These are phyloP conservation scores for Geotrupes spiniger DNA, from an alignment of 2,888 invertebrate species.

Conservation along the genomic window DNA sequence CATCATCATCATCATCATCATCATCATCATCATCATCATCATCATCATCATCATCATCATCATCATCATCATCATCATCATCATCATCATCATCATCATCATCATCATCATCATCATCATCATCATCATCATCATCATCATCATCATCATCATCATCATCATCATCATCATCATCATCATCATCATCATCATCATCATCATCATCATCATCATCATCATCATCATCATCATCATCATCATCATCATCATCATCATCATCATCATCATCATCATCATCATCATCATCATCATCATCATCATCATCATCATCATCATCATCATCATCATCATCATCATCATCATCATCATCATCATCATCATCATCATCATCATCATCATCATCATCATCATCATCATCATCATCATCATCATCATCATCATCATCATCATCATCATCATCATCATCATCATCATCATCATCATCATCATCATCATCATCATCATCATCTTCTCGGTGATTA, in stretches of 20 bases:
- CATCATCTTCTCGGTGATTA: too few species aligned
- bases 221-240: background rate
- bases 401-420: background rate
- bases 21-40: background rate
- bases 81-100: background rate
- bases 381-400: background rate
- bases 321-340: background rate
- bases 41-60: background rate
- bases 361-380: background rate
- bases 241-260: background rate
- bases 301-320: background rate
- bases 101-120: background rate
- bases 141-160: background rate
- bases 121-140: background rate
- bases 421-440: background rate
- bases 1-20: background rate
- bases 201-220: background rate
- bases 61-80: slow-evolving; percentile 1
- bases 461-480: too few species aligned
- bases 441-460: background rate
- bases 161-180: background rate
- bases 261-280: background rate
- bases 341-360: background rate
- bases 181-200: background rate
- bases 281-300: background rate